phyloP scores from a whole-genome alignment of 1,140 invertebrate species.

The Heliconius melpomene region DNA sequence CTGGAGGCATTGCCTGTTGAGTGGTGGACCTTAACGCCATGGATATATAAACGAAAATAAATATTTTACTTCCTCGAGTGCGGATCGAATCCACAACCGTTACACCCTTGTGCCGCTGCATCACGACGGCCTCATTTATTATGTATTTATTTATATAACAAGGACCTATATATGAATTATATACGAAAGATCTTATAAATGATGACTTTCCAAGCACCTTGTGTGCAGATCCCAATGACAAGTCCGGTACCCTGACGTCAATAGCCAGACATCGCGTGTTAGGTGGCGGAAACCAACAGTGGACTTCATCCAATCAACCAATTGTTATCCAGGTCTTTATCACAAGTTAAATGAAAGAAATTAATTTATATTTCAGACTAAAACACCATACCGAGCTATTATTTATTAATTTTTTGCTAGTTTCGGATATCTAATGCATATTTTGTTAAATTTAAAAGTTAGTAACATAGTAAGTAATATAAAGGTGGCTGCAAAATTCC shows the following conservation, averaged over 20 bases:
- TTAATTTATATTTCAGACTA: no score
- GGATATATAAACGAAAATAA: no score
- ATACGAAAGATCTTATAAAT: background rate
- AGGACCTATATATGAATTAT: no score
- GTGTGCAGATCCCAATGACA: background rate
- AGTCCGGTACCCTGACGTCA: background rate
- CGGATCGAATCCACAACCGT: no score
- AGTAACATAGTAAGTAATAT: background rate
- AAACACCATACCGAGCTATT: no score
- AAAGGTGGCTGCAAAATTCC: background rate
- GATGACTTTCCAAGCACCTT: background rate
- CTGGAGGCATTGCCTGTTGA: no score
- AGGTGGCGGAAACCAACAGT: conserved; percentile 1
- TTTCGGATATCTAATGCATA: background rate
- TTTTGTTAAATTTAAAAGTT: no score
- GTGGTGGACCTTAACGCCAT: no score
- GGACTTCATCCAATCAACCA: background rate
- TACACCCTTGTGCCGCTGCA: no score
- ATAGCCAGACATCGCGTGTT: background rate
- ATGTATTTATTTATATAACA: no score
- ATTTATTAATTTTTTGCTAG: background rate
- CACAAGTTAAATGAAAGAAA: background rate
- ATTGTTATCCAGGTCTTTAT: background rate
- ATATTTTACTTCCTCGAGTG: no score
- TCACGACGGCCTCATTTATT: no score